phyloP scores from a whole-genome alignment of 2,797 vertebrate species.

The Enteromius treurensis region DNA sequence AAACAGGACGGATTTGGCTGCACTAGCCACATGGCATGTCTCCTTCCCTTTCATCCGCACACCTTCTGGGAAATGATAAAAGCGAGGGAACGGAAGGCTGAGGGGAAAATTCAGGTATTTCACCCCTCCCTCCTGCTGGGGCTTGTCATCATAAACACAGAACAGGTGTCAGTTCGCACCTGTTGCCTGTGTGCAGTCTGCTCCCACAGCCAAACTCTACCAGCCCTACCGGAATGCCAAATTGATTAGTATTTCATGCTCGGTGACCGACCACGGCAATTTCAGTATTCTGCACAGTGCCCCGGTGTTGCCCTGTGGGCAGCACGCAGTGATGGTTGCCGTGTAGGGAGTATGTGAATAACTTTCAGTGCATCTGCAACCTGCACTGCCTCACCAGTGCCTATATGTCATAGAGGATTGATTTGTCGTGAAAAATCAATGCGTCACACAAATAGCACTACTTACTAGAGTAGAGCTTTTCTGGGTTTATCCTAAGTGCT shows the following conservation, averaged over 20 bases:
- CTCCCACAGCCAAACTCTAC: constrained; percentile 23
- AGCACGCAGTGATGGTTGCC: not conserved
- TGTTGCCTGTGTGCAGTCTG: constrained; percentile 45
- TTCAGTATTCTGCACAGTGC: constrained; percentile 28
- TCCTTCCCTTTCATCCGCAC: constrained; percentile 23
- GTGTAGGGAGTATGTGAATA: not conserved
- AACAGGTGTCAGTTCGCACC: constrained; percentile 54
- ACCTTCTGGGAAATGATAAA: constrained; percentile 39
- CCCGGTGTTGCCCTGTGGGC: constrained; percentile 11
- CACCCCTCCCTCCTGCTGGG: constrained; percentile 2
- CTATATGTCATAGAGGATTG: not conserved
- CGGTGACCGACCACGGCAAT: not conserved
- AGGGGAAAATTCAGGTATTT: constrained; percentile 37
- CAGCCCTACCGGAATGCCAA: constrained; percentile 30
- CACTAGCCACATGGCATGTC: not conserved
- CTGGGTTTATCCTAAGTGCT: not conserved
- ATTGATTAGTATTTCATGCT: constrained; percentile 43
- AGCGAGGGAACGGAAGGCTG: constrained; percentile 1
- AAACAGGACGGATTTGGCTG: constrained; percentile 17
- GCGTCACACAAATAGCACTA: not conserved
- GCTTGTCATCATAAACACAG: constrained; percentile 50
- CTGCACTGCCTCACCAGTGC: not conserved
- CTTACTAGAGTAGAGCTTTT: not conserved
- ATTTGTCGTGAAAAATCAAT: not conserved
- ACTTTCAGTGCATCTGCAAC: not conserved